phyloP scores from a whole-genome alignment of 2,113 vertebrate genomes.

The Dasyornis broadbenti region DNA sequence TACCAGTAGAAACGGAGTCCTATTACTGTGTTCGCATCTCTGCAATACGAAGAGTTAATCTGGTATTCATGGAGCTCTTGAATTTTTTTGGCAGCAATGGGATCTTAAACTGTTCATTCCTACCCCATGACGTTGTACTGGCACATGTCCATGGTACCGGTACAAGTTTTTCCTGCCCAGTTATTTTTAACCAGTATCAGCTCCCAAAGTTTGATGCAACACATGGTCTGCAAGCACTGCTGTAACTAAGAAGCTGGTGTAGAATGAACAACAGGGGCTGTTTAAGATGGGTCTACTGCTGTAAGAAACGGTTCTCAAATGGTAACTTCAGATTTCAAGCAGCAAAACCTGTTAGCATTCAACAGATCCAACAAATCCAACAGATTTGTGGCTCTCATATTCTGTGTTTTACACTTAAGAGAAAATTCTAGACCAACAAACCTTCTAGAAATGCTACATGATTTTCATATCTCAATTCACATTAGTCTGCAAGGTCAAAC shows the following conservation, averaged over 20 bases:
- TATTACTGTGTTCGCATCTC: background rate
- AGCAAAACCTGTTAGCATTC: background rate
- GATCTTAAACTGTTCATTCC: background rate
- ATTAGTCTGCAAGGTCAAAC: background rate
- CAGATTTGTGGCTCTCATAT: background rate
- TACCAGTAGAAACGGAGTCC: background rate
- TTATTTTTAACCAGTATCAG: constrained; percentile 36
- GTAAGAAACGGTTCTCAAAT: background rate
- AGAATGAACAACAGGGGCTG: background rate
- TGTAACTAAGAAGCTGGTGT: background rate
- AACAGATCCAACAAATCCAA: too few relatives aligned
- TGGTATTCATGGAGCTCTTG: accelerated
- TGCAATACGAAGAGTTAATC: background rate
- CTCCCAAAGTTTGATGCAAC: background rate
- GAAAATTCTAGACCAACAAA: background rate
- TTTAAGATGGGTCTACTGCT: background rate
- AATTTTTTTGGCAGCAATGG: background rate
- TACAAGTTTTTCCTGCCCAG: background rate
- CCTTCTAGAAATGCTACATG: background rate
- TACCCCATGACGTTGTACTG: background rate
- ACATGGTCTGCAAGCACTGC: background rate
- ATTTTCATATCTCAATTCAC: background rate
- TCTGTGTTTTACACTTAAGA: background rate
- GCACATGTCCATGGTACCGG: background rate
- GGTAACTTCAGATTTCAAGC: background rate